Conservation (phyloP, 2,113 vertebrate genomes). For the Marmota flaviventris region DNA sequence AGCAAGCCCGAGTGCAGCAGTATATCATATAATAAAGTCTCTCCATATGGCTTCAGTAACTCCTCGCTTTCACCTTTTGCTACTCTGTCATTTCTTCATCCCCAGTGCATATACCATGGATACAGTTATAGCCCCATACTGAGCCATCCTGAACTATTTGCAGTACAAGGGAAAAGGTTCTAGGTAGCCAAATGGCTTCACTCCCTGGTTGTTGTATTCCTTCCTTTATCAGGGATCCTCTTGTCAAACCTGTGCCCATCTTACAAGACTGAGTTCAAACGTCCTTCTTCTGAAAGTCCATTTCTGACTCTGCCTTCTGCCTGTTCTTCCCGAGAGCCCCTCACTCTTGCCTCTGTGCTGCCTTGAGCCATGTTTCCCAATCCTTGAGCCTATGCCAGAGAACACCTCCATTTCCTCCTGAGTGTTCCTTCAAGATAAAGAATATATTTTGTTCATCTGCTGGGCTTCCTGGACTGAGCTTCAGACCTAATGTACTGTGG, state of each 20-base stretch:
- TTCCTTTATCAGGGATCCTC: neutral
- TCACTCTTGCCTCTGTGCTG: neutral
- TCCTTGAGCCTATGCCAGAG: neutral
- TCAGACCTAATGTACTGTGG: neutral
- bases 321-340: neutral
- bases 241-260: neutral
- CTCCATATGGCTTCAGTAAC: neutral
- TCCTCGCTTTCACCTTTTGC: neutral
- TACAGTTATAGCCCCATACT: rapidly evolving
- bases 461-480: neutral
- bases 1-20: neutral
- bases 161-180: neutral
- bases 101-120: neutral
- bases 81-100: neutral
- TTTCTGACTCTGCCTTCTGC: neutral
- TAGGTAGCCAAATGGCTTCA: neutral
- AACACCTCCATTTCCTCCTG: neutral
- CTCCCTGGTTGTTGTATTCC: neutral
- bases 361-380: neutral
- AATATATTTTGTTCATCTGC: neutral
- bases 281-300: neutral
- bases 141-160: neutral
- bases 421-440: neutral
- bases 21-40: neutral
- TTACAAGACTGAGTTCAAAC: neutral